These are phyloP conservation scores for Ia io DNA, from an alignment of 2,113 vertebrate genomes.

Conservation along the genomic window DNA sequence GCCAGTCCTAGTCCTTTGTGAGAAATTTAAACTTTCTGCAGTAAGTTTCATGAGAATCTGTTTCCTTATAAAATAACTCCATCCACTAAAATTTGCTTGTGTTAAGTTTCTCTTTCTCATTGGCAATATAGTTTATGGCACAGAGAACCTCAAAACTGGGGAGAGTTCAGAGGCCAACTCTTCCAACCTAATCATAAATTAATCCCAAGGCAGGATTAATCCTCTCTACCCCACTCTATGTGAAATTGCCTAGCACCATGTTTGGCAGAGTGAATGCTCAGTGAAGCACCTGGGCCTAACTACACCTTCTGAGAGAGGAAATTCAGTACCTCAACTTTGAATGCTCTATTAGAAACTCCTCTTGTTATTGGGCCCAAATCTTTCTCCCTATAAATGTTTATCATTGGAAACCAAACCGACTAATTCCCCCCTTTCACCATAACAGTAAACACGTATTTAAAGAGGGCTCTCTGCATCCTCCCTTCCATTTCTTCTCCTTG, in stretches of 20 bases:
- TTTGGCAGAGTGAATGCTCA: neutral
- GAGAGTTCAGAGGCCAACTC: neutral
- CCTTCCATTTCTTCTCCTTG: neutral
- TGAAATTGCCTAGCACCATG: neutral
- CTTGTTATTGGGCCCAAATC: neutral
- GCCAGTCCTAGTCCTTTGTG: neutral
- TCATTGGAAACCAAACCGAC: neutral
- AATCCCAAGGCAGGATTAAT: neutral
- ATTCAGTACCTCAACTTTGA: neutral
- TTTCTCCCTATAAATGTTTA: neutral
- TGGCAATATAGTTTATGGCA: neutral
- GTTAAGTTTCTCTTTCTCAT: neutral
- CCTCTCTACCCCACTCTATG: neutral
- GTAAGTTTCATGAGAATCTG: neutral
- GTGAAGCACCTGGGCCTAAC: neutral
- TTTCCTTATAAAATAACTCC: neutral
- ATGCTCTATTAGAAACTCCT: neutral
- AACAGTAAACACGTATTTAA: neutral
- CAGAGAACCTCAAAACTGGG: neutral
- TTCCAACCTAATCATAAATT: neutral
- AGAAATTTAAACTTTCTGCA: neutral
- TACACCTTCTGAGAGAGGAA: neutral
- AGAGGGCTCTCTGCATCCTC: neutral
- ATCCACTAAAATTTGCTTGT: slow-evolving; percentile 12
- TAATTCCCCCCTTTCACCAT: neutral